A percentile compares a stretch with the other conserved stretches of the same genome.
phyloP scores from a whole-genome alignment of 2,113 vertebrate species.

The Callopanchax toddi region DNA sequence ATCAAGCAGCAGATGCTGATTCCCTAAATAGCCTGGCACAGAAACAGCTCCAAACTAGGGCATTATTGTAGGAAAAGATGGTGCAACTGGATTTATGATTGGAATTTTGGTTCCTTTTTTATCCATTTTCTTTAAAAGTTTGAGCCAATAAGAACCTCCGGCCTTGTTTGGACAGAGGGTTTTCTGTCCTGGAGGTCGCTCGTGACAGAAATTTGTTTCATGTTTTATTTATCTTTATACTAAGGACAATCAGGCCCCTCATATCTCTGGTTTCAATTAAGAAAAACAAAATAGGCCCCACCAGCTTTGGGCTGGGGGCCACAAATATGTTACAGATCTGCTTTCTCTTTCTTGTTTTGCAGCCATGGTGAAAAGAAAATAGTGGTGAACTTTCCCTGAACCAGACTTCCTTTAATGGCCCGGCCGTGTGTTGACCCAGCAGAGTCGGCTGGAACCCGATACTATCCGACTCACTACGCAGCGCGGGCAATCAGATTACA shows the following conservation, averaged over 20 bases:
- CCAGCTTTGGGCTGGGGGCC: slow-evolving; percentile 78
- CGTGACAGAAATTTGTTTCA: slow-evolving; percentile 74
- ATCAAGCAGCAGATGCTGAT: slow-evolving; percentile 81
- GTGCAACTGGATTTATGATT: slow-evolving; percentile 65
- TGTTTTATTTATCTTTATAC: slow-evolving; percentile 78
- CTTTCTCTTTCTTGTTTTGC: slow-evolving; percentile 87
- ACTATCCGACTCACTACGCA: slow-evolving; percentile 90
- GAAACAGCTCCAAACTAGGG: slow-evolving; percentile 81
- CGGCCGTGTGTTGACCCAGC: slow-evolving; percentile 92
- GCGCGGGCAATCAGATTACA: slow-evolving; percentile 96
- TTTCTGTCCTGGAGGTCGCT: slow-evolving; percentile 55
- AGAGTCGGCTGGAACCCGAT: slow-evolving; percentile 92
- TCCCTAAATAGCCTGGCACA: slow-evolving; percentile 83
- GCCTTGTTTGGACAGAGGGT: slow-evolving; percentile 58
- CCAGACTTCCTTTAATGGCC: slow-evolving; percentile 94
- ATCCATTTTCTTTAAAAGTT: slow-evolving; percentile 21
- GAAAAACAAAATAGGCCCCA: slow-evolving; percentile 76
- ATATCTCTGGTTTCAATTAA: slow-evolving; percentile 88
- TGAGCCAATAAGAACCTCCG: slow-evolving; percentile 11
- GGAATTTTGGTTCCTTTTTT: slow-evolving; percentile 47
- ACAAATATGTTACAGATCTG: slow-evolving; percentile 88
- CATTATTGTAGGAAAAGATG: slow-evolving; percentile 71
- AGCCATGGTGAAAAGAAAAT: slow-evolving; percentile 95
- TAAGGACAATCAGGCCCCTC: slow-evolving; percentile 79
- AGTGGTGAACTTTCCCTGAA: slow-evolving; percentile 99